A percentile compares a stretch with the other conserved stretches of the same genome.
phyloP scores from a whole-genome alignment of 2,113 vertebrate species.

The Strigops habroptila region DNA sequence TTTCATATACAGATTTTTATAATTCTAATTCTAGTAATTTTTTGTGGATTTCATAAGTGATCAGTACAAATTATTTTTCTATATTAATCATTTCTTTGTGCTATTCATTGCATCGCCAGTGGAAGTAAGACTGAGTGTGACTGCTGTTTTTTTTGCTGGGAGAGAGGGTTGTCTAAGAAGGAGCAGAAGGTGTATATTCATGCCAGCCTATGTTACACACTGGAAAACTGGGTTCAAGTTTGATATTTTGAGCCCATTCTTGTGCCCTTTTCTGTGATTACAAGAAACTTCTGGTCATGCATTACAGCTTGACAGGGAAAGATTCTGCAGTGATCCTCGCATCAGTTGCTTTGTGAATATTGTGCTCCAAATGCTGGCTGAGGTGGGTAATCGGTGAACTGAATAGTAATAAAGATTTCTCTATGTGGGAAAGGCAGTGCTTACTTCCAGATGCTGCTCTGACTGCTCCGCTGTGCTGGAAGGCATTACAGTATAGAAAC shows the following conservation, averaged over 20 bases:
- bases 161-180: background rate
- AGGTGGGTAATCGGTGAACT: accelerated
- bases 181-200: background rate
- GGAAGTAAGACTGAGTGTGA: background rate
- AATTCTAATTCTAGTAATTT: background rate
- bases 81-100: background rate
- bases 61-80: background rate
- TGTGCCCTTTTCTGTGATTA: background rate
- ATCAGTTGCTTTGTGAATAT: background rate
- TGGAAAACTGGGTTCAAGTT: background rate
- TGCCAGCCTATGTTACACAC: background rate
- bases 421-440: background rate
- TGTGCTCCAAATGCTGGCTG: background rate
- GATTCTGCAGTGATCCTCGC: background rate
- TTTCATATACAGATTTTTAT: background rate
- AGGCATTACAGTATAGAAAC: accelerated
- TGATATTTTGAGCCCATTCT: background rate
- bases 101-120: background rate
- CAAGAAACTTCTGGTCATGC: background rate
- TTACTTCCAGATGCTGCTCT: background rate
- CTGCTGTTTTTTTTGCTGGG: background rate
- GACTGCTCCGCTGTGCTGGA: background rate
- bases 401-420: background rate
- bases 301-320: background rate
- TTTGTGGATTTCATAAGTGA: background rate